These are phyloP conservation scores for Megamerina dolium DNA, from an alignment of 2,888 invertebrate genomes.

Conservation along the genomic window DNA sequence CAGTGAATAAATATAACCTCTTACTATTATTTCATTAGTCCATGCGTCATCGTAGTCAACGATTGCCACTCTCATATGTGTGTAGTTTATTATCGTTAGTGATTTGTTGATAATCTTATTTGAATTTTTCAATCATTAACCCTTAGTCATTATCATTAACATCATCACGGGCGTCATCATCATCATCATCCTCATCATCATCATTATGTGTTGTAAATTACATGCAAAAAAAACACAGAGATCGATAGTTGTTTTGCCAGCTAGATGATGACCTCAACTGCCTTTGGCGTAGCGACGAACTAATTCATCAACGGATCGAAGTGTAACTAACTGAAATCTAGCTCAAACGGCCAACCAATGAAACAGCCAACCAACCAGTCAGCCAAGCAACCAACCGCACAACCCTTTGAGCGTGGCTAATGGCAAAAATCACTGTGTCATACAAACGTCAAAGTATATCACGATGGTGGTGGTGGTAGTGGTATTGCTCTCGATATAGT, in stretches of 20 bases:
- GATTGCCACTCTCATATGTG: no score
- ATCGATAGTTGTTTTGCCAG: neutral
- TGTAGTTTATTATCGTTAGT: no score
- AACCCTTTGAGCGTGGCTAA: no score
- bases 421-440: conserved; percentile 9
- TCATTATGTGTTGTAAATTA: conserved; percentile 5
- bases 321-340: no score
- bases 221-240: neutral
- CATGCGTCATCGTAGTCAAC: no score
- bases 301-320: no score
- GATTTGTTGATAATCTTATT: conserved; percentile 32
- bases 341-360: no score
- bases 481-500: neutral
- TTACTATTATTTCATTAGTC: no score
- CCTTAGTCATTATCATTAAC: conserved; percentile 21
- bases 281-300: no score
- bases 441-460: neutral
- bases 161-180: conserved; percentile 12
- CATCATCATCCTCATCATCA: conserved; percentile 3
- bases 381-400: neutral
- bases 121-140: conserved; percentile 42
- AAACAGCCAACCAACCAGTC: neutral
- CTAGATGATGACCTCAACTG: neutral
- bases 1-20: no score
- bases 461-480: neutral